Evolutionary conservation across 1,140 invertebrate species (phyloP), one percentile per base, ranked within the genome.

Genomic region (Carposina sasakii): DNA sequence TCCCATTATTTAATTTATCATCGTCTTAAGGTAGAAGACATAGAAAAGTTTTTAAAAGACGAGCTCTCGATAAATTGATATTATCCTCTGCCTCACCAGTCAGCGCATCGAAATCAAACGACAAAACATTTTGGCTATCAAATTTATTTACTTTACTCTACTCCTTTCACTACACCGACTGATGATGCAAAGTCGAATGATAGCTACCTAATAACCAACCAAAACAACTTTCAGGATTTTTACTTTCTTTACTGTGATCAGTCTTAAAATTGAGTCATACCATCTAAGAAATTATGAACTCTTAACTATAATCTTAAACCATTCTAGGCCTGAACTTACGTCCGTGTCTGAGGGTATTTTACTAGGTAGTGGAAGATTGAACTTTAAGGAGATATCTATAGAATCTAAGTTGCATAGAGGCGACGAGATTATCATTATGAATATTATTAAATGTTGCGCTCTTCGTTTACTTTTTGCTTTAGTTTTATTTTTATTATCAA

Each of bases 261-360:
- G 81, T 81, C 81, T 84, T 84, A 84, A 81, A 81, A 78, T 84
- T 84, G 77, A 84, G 81, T 84, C 74, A 72, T 81, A 84, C 76
- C 64, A 73, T 78, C 79, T 84, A 79, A 77, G 69, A 82, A 78
- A 78, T 72, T 63, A 76, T 75, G 71, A 76, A 78, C 60, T 64
- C 77, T 84, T 77, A 81, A 65, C 51, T 66, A 28, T 6, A 71
- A 78, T 45, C 61, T 74, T 76, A 78, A 76, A 71, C 57, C 66
- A 71, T 72, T 66, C 71, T 83, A 83, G 79, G 79, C 79, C 79
- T 62, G 65, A 77, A 71, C 67, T 68, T 74, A 70, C 63, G 46
- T 69, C 61, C 54, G 63, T n/a, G n/a, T n/a, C n/a, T n/a, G n/a
- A n/a, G n/a, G n/a, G 49, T 67, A 61, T 57, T 66, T 54, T n/a